Evolutionary conservation across 1,140 invertebrate species (phyloP).

Genomic region (Cyclina sinensis): DNA sequence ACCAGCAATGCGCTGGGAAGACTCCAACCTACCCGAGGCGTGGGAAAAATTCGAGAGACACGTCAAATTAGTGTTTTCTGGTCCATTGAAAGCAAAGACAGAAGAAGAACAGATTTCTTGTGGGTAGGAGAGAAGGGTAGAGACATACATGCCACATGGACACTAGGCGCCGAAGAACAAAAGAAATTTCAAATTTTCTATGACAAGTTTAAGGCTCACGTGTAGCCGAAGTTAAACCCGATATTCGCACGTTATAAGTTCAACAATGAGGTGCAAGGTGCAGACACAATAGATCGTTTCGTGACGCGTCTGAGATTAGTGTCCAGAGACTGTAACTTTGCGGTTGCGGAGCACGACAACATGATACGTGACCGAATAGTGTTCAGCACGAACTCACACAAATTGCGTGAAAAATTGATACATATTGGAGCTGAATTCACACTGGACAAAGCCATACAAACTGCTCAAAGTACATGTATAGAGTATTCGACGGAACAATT

Average conservation of each 20-base stretch:
- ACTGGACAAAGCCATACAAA: conserved; percentile 40
- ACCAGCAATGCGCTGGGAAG: not conserved
- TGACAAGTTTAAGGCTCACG: not conserved
- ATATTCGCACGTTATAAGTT: conserved; percentile 18
- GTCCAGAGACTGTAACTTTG: conserved; percentile 5
- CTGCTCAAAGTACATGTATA: conserved; percentile 8
- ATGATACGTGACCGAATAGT: conserved; percentile 27
- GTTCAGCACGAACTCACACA: not conserved
- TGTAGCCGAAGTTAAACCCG: conserved; percentile 24
- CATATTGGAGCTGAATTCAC: conserved; percentile 8
- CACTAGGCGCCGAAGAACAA: not conserved
- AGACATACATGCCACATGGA: conserved; percentile 6
- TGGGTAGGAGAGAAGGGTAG: conserved; percentile 14
- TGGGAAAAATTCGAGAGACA: not conserved
- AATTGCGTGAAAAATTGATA: conserved; percentile 1
- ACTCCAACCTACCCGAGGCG: not conserved
- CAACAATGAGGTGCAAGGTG: conserved; percentile 6
- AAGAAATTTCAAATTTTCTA: not conserved
- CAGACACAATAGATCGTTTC: not conserved
- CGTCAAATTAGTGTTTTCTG: not conserved
- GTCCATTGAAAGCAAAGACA: not conserved
- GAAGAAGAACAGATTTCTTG: not conserved
- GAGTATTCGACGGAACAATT: conserved; percentile 36
- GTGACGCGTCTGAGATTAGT: not conserved
- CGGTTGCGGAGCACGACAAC: not conserved